These are phyloP conservation scores for Hemistola chrysoprasaria DNA, from an alignment of 2,888 invertebrate genomes.

Conservation along the genomic window DNA sequence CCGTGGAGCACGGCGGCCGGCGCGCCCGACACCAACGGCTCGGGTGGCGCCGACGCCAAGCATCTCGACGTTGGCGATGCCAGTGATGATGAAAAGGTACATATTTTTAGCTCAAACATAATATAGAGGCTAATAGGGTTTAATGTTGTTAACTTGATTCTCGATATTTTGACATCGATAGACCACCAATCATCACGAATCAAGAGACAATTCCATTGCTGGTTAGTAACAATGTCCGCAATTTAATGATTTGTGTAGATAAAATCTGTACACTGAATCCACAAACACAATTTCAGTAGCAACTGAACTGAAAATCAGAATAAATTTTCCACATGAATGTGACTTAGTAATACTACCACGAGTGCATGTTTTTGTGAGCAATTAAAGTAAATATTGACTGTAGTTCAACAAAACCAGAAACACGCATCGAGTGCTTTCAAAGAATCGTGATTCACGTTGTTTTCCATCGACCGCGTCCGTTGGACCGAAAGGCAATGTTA, in stretches of 20 bases:
- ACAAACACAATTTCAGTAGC: too few relatives aligned
- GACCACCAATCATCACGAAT: too few relatives aligned
- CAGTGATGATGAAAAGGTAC: conserved; percentile 88
- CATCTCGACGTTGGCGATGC: conserved; percentile 96
- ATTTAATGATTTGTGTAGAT: too few relatives aligned
- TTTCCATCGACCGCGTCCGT: conserved; percentile 48
- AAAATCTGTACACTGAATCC: too few relatives aligned
- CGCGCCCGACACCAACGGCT: conserved; percentile 94
- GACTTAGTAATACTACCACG: conserved; percentile 21
- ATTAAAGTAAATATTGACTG: conserved; percentile 57
- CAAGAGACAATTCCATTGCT: too few relatives aligned
- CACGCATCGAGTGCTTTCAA: conserved; percentile 56
- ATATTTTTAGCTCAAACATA: too few relatives aligned
- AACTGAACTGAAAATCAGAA: conserved; percentile 1
- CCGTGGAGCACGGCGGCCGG: conserved; percentile 95
- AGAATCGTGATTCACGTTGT: conserved; percentile 70
- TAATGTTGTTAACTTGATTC: too few relatives aligned
- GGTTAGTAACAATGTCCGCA: too few relatives aligned
- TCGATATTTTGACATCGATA: too few relatives aligned
- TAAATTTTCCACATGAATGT: conserved; percentile 7
- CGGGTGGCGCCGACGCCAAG: conserved; percentile 93
- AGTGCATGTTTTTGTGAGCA: conserved; percentile 37
- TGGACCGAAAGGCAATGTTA: conserved; percentile 56
- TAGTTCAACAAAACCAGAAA: conserved; percentile 52
- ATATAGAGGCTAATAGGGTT: too few relatives aligned